These are phyloP conservation scores for Lindbergichthys nudifrons DNA, from an alignment of 2,797 vertebrate species.

Conservation along the genomic window DNA sequence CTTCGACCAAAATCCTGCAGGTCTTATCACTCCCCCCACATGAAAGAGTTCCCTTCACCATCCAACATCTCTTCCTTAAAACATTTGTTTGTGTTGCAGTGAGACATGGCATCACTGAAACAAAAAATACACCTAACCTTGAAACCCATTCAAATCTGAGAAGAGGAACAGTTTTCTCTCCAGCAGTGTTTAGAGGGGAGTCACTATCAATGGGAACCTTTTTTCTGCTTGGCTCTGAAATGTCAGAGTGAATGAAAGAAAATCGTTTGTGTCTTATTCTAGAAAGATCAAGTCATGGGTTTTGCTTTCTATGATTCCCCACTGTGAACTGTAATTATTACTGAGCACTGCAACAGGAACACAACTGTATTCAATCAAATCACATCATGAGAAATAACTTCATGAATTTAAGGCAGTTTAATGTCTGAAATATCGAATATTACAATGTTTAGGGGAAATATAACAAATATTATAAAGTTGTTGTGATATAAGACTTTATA, in stretches of 20 bases:
- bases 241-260: slow-evolving; percentile 43
- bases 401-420: neutral
- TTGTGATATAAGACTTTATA: too few species aligned
- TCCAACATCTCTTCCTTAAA: slow-evolving; percentile 29
- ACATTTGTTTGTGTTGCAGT: slow-evolving; percentile 19
- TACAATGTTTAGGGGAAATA: too few species aligned
- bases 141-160: slow-evolving; percentile 35
- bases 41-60: slow-evolving; percentile 31
- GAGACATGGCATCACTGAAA: slow-evolving; percentile 20
- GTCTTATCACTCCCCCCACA: slow-evolving; percentile 21
- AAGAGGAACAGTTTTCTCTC: slow-evolving; percentile 49
- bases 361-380: neutral
- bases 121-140: slow-evolving; percentile 50
- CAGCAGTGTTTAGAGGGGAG: slow-evolving; percentile 34
- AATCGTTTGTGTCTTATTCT: slow-evolving; percentile 15
- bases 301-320: slow-evolving; percentile 4
- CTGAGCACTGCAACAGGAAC: neutral
- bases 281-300: slow-evolving; percentile 9
- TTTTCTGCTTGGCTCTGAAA: slow-evolving; percentile 39
- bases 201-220: slow-evolving; percentile 37
- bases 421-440: neutral
- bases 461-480: too few species aligned
- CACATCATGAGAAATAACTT: neutral
- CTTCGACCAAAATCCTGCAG: slow-evolving; percentile 23
- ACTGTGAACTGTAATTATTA: neutral